Percentiles rank a stretch among this genome's conserved stretches.
These are phyloP conservation scores for Chaetodon trifasciatus DNA, from an alignment of 2,797 vertebrate species.

Conservation along the genomic window DNA sequence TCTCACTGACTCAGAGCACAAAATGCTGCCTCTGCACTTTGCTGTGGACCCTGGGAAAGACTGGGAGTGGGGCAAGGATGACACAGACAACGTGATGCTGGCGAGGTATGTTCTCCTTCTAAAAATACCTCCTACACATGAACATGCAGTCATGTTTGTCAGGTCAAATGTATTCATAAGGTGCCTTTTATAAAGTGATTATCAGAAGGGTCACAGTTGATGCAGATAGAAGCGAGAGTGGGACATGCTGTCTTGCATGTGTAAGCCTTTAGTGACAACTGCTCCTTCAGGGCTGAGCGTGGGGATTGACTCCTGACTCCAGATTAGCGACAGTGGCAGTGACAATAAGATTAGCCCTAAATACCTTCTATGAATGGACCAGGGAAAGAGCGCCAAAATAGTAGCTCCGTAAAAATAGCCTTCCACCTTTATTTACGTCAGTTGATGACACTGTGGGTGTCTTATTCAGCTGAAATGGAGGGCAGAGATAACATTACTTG, in stretches of 20 bases:
- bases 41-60: conserved; percentile 95
- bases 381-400: conserved; percentile 62
- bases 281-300: conserved; percentile 26
- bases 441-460: background rate
- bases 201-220: background rate
- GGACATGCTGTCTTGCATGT: background rate
- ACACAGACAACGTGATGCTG: conserved; percentile 92
- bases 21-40: conserved; percentile 96
- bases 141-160: background rate
- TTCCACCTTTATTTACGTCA: conserved; percentile 32
- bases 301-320: conserved; percentile 68
- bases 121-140: background rate
- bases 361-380: conserved; percentile 74
- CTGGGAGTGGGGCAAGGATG: conserved; percentile 97
- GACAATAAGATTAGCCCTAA: conserved; percentile 78
- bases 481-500: background rate
- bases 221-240: background rate
- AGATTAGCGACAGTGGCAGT: conserved; percentile 72
- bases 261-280: background rate
- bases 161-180: background rate
- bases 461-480: conserved; percentile 6
- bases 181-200: background rate
- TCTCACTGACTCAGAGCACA: conserved; percentile 95
- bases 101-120: conserved; percentile 86
- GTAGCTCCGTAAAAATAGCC: conserved; percentile 50